Evolutionary conservation across 2,113 vertebrate genomes (phyloP), one percentile per base, ranked within the genome.

Genomic region (Puntigrus tetrazona): DNA sequence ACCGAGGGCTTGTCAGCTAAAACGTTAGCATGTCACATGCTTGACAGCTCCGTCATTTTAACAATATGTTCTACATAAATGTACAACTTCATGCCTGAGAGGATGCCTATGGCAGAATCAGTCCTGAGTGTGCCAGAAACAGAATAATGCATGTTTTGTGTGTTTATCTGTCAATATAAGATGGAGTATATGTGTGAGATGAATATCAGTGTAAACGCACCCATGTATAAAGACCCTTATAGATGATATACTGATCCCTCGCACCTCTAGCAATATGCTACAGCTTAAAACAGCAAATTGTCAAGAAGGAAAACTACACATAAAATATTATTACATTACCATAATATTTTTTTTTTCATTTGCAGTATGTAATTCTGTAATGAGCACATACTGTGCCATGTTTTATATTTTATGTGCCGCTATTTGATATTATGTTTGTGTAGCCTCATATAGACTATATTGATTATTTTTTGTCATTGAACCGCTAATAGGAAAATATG

Each of bases 91-190:
- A 22, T 6, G 74, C 34, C 61, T 55, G 43, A 50, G 45, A 38
- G 22, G 61, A 50, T 27, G 83, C 47, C 75, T 41, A n/a, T 14
- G 83, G 74, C 83, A 55, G 61, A 61, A 77, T 69, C 61, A 34
- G 27, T 31, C 70, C 18, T 31, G 59, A 36, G 10, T 36, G 45
- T 70, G 61, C 36, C 25, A 57, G 47, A 57, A 29, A 57, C 50
- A 57, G 47, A 70, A 65, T 16, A 22, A 29, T 43, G 34, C 34
- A 43, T 63, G 11, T 63, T 14, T 79, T 38, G 18, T 16, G 3
- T 81, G 41, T 50, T 61, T 22, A 16, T 63, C 41, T 81, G 78
- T 50, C 78, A 50, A 7, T 67, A 27, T 61, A 55, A 29, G 31
- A 16, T 57, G 20, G 2, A 7, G 31, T 55, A 38, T 16, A 16